Evolutionary conservation across 1,140 invertebrate genomes (phyloP), one percentile per base, ranked within the genome.

Genomic region (Araneus ventricosus): DNA sequence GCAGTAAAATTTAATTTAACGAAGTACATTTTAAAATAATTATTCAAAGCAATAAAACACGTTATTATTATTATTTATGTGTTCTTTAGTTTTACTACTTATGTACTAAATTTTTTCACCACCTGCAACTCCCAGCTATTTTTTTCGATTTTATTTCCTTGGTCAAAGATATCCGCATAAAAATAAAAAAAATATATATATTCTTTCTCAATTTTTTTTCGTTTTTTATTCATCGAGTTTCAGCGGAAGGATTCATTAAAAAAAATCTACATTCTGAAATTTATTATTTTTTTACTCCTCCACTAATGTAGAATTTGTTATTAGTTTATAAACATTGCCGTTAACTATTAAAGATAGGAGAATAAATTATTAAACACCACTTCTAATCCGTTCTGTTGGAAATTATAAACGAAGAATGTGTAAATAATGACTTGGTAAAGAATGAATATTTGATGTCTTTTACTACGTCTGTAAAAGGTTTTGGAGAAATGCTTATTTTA

Each of bases 121-220:
- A n/a, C n/a, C n/a, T 37, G 52, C 22, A 52, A 7, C 39, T 79
- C 24, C 24, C 59, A 63, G 24, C 17, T 61, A 63, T 57, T 6
- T 91, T 80, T 52, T 27, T 85, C 20, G 34, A 82, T n/a, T 91
- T 84, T 91, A n/a, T 57, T 45, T 52, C n/a, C 20, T 80, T 80
- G 30, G 30, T 34, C n/a, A 52, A 4, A 87, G 27, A 79, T 90
- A 30, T 90, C 70, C 14, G 80, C 24, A 90, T 57, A 41, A 41
- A 63, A 4, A 63, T 24, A 24, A 41, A 37, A 61, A n/a, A n/a
- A n/a, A n/a, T n/a, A n/a, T n/a, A n/a, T n/a, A 34, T 87, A 45
- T 87, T 63, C 34, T 63, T 37, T 63, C 24, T 59, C 34, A n/a
- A n/a, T n/a, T n/a, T n/a, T n/a, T n/a, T 37, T 87, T 8, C 61